These are phyloP conservation scores for Erebia palarica DNA, from an alignment of 2,888 invertebrate genomes.

Conservation along the genomic window DNA sequence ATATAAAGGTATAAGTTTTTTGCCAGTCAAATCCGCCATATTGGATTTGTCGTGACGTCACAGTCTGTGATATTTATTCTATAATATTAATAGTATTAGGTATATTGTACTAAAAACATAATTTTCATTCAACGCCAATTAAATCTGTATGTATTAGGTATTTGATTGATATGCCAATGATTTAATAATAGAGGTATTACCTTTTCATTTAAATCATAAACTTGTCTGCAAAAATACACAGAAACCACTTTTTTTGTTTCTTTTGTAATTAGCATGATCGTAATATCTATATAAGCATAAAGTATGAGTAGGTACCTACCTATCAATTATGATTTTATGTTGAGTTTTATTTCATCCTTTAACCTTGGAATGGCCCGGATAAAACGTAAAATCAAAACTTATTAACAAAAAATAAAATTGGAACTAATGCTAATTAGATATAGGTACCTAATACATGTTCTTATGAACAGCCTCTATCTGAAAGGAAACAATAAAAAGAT, in stretches of 20 bases:
- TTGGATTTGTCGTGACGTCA: too few relatives aligned
- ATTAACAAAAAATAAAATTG: not conserved
- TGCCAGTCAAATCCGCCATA: too few relatives aligned
- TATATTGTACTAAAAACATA: not conserved
- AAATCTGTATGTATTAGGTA: not conserved
- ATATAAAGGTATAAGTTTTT: too few relatives aligned
- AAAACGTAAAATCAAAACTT: not conserved
- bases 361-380: constrained; percentile 10
- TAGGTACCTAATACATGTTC: too few relatives aligned
- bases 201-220: too few relatives aligned
- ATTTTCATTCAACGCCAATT: not conserved
- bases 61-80: too few relatives aligned
- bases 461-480: not conserved
- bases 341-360: not conserved
- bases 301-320: too few relatives aligned
- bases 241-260: constrained; percentile 4
- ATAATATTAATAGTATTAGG: too few relatives aligned
- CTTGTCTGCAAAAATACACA: too few relatives aligned
- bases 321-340: not conserved
- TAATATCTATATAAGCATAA: not conserved
- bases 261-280: not conserved
- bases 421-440: not conserved
- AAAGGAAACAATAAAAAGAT: not conserved
- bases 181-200: not conserved
- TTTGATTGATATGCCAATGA: constrained; percentile 1